Evolutionary conservation across 2,113 vertebrate species (phyloP).

Genomic region (Helogale parvula): DNA sequence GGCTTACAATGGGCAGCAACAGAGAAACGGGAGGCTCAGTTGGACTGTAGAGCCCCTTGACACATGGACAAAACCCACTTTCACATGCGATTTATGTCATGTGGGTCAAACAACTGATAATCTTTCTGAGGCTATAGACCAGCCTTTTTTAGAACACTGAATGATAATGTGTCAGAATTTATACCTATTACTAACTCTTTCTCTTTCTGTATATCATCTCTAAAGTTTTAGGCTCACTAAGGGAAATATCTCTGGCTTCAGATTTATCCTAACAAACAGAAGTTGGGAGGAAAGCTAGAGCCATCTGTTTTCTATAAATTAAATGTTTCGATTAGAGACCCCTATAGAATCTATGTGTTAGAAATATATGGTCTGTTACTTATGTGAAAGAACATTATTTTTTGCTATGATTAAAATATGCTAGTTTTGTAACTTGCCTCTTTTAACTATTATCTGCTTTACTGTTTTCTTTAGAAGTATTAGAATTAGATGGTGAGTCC

Average conservation of each 20-base stretch:
- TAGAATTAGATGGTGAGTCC: not conserved
- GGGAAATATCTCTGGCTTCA: slow-evolving; percentile 51
- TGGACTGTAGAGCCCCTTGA: slow-evolving; percentile 22
- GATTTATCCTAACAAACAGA: slow-evolving; percentile 54
- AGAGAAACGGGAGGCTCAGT: slow-evolving; percentile 33
- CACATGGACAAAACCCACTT: slow-evolving; percentile 65
- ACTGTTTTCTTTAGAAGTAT: not conserved
- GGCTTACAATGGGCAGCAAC: slow-evolving; percentile 64
- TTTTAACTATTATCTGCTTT: not conserved
- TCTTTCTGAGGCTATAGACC: slow-evolving; percentile 51
- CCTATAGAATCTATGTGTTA: not conserved
- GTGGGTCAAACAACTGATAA: slow-evolving; percentile 71
- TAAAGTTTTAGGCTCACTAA: slow-evolving; percentile 39
- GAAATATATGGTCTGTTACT: not conserved
- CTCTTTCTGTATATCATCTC: not conserved
- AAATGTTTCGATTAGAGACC: slow-evolving; percentile 57
- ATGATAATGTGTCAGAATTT: slow-evolving; percentile 49
- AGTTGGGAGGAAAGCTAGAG: slow-evolving; percentile 55
- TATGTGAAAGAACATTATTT: slow-evolving; percentile 11
- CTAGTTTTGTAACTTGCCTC: not conserved
- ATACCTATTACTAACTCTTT: slow-evolving; percentile 40
- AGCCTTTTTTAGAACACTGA: slow-evolving; percentile 62
- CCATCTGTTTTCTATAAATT: slow-evolving; percentile 57
- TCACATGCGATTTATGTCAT: slow-evolving; percentile 71
- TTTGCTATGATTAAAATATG: slow-evolving; percentile 33